A percentile compares a stretch with the other conserved stretches of the same genome.
These are phyloP conservation scores for Acrossocheilus wenchowensis DNA, from an alignment of 2,797 vertebrate genomes.

Conservation along the genomic window DNA sequence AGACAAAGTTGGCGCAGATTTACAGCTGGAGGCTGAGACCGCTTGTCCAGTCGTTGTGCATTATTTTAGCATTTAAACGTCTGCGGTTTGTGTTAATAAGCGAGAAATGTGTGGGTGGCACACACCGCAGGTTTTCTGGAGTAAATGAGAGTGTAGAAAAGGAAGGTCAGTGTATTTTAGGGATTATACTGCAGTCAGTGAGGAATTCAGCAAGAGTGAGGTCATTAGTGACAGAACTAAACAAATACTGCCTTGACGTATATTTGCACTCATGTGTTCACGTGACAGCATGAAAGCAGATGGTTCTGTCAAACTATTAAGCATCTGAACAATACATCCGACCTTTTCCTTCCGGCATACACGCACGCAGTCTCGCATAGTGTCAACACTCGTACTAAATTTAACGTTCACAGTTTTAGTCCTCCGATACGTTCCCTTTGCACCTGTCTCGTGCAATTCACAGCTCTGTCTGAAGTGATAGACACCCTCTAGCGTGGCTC, in stretches of 20 bases:
- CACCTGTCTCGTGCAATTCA: conserved; percentile 55
- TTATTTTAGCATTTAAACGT: conserved; percentile 12
- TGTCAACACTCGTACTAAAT: conserved; percentile 28
- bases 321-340: not conserved
- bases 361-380: conserved; percentile 4
- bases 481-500: conserved; percentile 57
- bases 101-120: conserved; percentile 15
- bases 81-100: conserved; percentile 26
- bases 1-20: conserved; percentile 16
- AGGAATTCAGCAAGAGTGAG: conserved; percentile 31
- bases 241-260: conserved; percentile 19
- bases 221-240: conserved; percentile 26
- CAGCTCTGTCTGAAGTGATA: conserved; percentile 50
- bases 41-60: not conserved
- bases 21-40: not conserved
- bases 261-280: conserved; percentile 5
- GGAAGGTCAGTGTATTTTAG: conserved; percentile 25
- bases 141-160: conserved; percentile 21
- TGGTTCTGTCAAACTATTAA: not conserved
- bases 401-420: conserved; percentile 49
- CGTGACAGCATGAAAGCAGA: conserved; percentile 22
- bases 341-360: not conserved
- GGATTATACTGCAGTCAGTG: conserved; percentile 39
- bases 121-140: conserved; percentile 32
- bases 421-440: conserved; percentile 60